These are phyloP conservation scores for Nowickia ferox DNA, from an alignment of 2,888 invertebrate genomes.

Conservation along the genomic window DNA sequence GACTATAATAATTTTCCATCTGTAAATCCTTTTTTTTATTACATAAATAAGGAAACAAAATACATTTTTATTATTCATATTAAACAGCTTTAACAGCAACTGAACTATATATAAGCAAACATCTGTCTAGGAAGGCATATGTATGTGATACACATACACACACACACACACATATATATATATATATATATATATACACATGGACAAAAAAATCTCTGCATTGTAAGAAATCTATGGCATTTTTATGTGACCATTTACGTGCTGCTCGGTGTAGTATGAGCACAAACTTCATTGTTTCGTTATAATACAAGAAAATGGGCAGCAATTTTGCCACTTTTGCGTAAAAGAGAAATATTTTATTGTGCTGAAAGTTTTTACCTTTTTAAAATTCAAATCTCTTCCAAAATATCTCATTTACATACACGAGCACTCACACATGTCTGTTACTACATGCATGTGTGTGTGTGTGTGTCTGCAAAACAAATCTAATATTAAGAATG, in stretches of 20 bases:
- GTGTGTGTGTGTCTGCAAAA: background rate
- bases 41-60: constrained; percentile 13
- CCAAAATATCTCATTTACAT: constrained; percentile 41
- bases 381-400: constrained; percentile 65
- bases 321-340: constrained; percentile 58
- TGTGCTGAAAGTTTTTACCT: constrained; percentile 37
- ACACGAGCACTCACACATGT: background rate
- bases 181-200: too few species aligned
- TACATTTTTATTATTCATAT: constrained; percentile 52
- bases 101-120: background rate
- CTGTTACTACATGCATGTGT: background rate
- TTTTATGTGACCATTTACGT: constrained; percentile 71
- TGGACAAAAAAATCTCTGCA: constrained; percentile 49
- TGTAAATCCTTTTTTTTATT: background rate
- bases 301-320: constrained; percentile 47
- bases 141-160: background rate
- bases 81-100: constrained; percentile 33
- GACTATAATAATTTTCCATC: background rate
- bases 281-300: constrained; percentile 67
- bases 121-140: background rate
- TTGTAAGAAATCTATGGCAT: constrained; percentile 67
- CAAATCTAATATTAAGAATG: constrained; percentile 62
- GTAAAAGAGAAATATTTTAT: constrained; percentile 34
- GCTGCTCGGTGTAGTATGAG: constrained; percentile 27
- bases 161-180: too few species aligned